Conservation (phyloP, 2,113 vertebrate genomes). For the Onychorhynchus coronatus region DNA sequence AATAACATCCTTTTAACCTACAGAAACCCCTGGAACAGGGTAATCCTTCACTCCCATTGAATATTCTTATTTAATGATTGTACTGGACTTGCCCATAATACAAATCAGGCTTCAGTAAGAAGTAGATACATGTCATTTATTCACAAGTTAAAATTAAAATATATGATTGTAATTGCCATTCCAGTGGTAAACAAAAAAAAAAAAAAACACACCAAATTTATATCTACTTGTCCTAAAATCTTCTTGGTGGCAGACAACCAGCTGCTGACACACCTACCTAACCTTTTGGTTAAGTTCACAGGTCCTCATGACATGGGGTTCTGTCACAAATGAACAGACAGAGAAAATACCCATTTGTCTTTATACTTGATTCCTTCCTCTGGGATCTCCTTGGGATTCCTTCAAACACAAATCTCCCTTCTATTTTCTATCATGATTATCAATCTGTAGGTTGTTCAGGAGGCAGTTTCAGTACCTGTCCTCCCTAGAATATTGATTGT, state of each 20-base stretch:
- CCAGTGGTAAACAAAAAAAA: background rate
- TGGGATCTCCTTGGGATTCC: background rate
- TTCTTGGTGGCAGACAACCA: background rate
- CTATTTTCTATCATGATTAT: background rate
- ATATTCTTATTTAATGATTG: background rate
- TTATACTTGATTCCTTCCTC: background rate
- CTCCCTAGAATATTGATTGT: conserved; percentile 14
- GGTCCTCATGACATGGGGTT: background rate
- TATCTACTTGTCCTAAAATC: background rate
- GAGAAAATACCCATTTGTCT: background rate
- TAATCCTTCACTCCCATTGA: background rate
- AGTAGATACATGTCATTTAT: background rate
- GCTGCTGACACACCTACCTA: background rate
- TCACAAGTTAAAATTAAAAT: background rate
- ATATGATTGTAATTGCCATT: background rate
- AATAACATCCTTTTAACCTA: background rate
- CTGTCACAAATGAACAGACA: background rate
- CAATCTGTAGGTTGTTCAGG: background rate
- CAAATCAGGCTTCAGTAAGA: background rate
- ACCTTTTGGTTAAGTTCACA: background rate
- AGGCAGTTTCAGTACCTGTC: background rate
- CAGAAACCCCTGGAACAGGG: background rate
- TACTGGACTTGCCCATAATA: background rate
- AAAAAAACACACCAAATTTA: background rate
- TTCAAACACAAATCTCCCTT: background rate